Evolutionary conservation across 2,888 invertebrate species (phyloP).

Genomic region (Xanthorhoe spadicearia): DNA sequence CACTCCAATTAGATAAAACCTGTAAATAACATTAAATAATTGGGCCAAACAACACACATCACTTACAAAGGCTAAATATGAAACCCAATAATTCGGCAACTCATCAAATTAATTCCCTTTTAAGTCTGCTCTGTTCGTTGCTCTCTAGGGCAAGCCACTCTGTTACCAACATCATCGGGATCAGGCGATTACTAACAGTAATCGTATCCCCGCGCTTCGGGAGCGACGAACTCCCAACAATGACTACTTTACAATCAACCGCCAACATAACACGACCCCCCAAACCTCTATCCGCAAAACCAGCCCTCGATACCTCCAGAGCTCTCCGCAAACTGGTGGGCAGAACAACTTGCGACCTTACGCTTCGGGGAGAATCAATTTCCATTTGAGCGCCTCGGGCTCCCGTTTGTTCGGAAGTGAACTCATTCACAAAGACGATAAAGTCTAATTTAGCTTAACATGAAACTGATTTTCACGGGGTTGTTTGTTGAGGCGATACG

Average conservation of each 20-base stretch:
- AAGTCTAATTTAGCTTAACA: conserved; percentile 65
- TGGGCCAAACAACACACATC: neutral
- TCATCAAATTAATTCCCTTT: conserved; percentile 32
- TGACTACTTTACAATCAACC: conserved; percentile 52
- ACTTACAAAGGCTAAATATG: conserved; percentile 8
- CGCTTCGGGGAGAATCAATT: conserved; percentile 76
- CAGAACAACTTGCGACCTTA: conserved; percentile 64
- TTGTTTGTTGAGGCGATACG: conserved; percentile 78
- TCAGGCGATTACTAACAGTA: conserved; percentile 79
- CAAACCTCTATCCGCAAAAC: conserved; percentile 37
- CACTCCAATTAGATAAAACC: neutral
- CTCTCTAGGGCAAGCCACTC: conserved; percentile 60
- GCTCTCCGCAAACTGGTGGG: conserved; percentile 44
- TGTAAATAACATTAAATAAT: neutral
- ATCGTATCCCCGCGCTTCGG: conserved; percentile 74
- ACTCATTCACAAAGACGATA: conserved; percentile 58
- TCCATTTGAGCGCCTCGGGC: conserved; percentile 66
- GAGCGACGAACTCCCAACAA: conserved; percentile 60
- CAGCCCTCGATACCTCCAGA: conserved; percentile 39
- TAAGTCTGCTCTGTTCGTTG: conserved; percentile 48
- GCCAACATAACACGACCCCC: conserved; percentile 56
- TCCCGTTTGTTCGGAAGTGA: conserved; percentile 53
- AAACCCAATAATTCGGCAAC: conserved; percentile 16
- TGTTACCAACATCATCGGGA: conserved; percentile 79
- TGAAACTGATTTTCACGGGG: conserved; percentile 61